Evolutionary conservation across 2,888 invertebrate species (phyloP).

Genomic region (Cheilosia variabilis): DNA sequence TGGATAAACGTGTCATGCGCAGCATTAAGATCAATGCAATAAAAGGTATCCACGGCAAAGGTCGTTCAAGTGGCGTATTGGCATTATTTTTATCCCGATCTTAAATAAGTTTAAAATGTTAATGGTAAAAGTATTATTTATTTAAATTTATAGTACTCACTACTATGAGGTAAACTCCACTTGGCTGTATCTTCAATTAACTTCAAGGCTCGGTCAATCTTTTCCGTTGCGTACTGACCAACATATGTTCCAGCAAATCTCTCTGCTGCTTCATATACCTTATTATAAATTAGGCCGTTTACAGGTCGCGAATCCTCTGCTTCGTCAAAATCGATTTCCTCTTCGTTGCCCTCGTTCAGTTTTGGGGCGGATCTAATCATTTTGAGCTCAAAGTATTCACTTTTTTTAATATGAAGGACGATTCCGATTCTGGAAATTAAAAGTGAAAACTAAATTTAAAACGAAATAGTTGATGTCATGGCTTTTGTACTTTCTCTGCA

Average conservation of each 20-base stretch:
- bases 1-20: conserved; percentile 79
- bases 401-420: conserved; percentile 22
- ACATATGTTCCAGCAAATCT: conserved; percentile 79
- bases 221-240: conserved; percentile 80
- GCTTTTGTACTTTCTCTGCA: conserved; percentile 1
- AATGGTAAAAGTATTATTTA: not conserved
- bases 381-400: conserved; percentile 14
- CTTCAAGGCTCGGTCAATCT: conserved; percentile 79
- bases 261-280: conserved; percentile 78
- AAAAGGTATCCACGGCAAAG: conserved; percentile 81
- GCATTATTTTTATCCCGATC: conserved; percentile 54
- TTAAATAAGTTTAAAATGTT: conserved; percentile 4
- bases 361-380: conserved; percentile 42
- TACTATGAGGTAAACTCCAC: conserved; percentile 81
- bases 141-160: conserved; percentile 70
- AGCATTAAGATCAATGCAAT: conserved; percentile 79
- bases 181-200: conserved; percentile 82
- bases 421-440: conserved; percentile 29
- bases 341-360: not conserved
- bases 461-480: conserved; percentile 20
- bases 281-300: conserved; percentile 69
- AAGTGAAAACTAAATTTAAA: conserved; percentile 25
- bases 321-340: conserved; percentile 29
- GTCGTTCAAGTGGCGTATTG: conserved; percentile 78
- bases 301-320: conserved; percentile 16